A percentile compares a stretch with the other conserved stretches of the same genome.
Conservation (phyloP, 2,888 invertebrate genomes). For the Ectemnius lituratus region DNA sequence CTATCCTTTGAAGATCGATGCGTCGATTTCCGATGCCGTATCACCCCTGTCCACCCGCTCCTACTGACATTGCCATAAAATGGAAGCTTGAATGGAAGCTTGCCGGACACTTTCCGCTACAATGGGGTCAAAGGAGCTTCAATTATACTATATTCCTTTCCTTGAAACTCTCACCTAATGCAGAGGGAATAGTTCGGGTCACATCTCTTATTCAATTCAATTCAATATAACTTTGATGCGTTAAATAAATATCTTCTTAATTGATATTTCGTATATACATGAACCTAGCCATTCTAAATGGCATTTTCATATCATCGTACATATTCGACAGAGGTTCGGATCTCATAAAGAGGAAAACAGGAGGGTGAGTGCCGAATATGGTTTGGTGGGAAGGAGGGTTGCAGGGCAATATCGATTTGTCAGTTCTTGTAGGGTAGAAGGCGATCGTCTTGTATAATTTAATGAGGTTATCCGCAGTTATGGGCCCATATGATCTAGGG, state of each 20-base stretch:
- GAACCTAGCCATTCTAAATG: too few relatives aligned
- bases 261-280: too few relatives aligned
- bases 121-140: constrained; percentile 38
- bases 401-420: background rate
- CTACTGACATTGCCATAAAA: constrained; percentile 46
- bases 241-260: too few relatives aligned
- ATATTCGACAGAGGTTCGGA: too few relatives aligned
- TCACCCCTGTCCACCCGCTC: constrained; percentile 30
- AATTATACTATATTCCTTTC: constrained; percentile 40
- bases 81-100: constrained; percentile 44
- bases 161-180: too few relatives aligned
- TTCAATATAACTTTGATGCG: too few relatives aligned
- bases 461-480: constrained; percentile 58
- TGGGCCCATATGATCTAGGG: constrained; percentile 55
- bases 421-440: constrained; percentile 19
- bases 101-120: constrained; percentile 40
- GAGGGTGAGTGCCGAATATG: too few relatives aligned
- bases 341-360: too few relatives aligned
- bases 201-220: too few relatives aligned
- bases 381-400: constrained; percentile 4
- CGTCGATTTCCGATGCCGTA: constrained; percentile 66
- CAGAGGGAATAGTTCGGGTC: too few relatives aligned
- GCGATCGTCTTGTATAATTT: constrained; percentile 54
- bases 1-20: constrained; percentile 65
- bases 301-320: too few relatives aligned